phyloP scores from a whole-genome alignment of 2,113 vertebrate genomes.

The Notarius lentiginosus region DNA sequence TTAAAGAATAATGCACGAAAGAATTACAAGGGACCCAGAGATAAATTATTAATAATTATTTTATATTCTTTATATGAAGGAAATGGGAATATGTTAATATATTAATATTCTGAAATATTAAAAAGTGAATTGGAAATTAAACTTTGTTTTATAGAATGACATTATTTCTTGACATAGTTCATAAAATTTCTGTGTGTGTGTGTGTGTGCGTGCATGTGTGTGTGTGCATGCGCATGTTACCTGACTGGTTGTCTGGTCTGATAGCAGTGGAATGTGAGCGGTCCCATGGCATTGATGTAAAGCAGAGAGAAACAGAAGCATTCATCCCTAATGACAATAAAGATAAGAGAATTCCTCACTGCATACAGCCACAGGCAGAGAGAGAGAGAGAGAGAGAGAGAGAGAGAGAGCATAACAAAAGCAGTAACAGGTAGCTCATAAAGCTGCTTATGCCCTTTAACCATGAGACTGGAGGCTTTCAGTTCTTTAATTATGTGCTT shows the following conservation, averaged over 20 bases:
- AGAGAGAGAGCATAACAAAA: slow-evolving; percentile 10
- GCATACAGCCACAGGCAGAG: slow-evolving; percentile 71
- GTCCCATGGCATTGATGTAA: slow-evolving; percentile 68
- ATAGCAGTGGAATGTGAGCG: slow-evolving; percentile 68
- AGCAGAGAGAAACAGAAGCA: slow-evolving; percentile 71
- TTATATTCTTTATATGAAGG: background rate
- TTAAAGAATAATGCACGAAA: background rate
- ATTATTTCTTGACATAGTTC: background rate
- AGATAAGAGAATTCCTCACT: slow-evolving; percentile 79
- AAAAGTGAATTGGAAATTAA: background rate
- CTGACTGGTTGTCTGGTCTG: slow-evolving; percentile 54
- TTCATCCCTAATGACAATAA: slow-evolving; percentile 75
- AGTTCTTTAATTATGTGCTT: slow-evolving; percentile 7
- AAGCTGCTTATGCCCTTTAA: slow-evolving; percentile 7
- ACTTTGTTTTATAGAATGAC: background rate
- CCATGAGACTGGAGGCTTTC: slow-evolving; percentile 6
- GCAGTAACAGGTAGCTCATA: slow-evolving; percentile 24
- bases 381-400: slow-evolving; percentile 62
- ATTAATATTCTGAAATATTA: background rate
- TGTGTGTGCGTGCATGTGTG: slow-evolving; percentile 15
- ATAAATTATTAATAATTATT: background rate
- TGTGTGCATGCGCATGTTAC: slow-evolving; percentile 26
- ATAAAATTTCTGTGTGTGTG: slow-evolving; percentile 24
- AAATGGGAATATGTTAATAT: too few species aligned
- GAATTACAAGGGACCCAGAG: background rate